A percentile compares a stretch with the other conserved stretches of the same genome.
phyloP scores from a whole-genome alignment of 2,113 vertebrate species.

The Gymnarchus niloticus region DNA sequence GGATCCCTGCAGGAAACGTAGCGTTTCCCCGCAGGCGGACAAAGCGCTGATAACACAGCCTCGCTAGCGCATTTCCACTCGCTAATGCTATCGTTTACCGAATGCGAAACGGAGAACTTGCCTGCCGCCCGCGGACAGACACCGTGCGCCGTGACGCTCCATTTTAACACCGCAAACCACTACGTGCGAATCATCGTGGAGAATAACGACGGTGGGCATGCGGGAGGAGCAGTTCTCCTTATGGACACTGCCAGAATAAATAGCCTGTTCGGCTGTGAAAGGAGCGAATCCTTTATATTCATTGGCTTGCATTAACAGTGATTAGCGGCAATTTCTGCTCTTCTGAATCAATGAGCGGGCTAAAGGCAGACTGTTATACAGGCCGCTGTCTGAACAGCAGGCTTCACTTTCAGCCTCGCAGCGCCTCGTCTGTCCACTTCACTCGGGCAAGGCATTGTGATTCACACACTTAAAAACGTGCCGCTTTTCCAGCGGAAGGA shows the following conservation, averaged over 20 bases:
- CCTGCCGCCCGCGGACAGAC: conserved; percentile 18
- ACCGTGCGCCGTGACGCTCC: not conserved
- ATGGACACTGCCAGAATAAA: not conserved
- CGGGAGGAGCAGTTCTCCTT: not conserved
- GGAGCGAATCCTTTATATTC: not conserved
- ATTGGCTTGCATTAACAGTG: not conserved
- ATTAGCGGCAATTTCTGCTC: not conserved
- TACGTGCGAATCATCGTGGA: not conserved
- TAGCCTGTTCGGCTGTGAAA: not conserved
- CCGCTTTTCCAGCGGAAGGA: conserved; percentile 28
- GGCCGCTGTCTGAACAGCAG: not conserved
- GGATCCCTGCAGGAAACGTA: conserved; percentile 64
- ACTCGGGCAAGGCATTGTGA: conserved; percentile 19
- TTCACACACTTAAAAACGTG: not conserved
- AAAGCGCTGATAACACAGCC: conserved; percentile 54
- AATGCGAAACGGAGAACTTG: conserved; percentile 32
- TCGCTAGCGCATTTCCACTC: conserved; percentile 47
- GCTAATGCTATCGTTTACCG: conserved; percentile 46
- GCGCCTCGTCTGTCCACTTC: conserved; percentile 26
- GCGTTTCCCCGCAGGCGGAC: conserved; percentile 60
- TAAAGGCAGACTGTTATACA: not conserved
- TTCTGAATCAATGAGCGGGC: not conserved
- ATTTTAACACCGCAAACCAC: not conserved
- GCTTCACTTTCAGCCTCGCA: conserved; percentile 8
- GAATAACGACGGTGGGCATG: not conserved